Percentiles rank a stretch among this genome's conserved stretches.
These are phyloP conservation scores for Pontoporia blainvillei DNA, from an alignment of 2,113 vertebrate genomes.

Conservation along the genomic window DNA sequence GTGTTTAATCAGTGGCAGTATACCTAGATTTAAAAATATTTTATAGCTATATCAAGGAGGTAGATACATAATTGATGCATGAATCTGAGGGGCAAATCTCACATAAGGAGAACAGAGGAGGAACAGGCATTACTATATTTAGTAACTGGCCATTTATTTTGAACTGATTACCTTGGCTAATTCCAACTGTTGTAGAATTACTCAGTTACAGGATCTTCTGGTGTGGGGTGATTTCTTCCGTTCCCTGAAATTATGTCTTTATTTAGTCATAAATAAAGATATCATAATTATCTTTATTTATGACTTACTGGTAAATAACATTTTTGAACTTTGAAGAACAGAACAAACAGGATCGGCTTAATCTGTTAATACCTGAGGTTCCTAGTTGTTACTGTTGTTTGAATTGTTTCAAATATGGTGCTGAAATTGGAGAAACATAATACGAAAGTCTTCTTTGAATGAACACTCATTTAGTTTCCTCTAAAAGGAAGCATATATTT, in stretches of 20 bases:
- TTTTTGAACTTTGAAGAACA: background rate
- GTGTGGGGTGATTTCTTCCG: background rate
- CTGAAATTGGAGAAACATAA: background rate
- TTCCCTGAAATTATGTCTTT: background rate
- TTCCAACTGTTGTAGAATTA: background rate
- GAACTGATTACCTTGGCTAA: background rate
- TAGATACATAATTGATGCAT: background rate
- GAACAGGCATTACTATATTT: background rate
- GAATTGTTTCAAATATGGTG: background rate
- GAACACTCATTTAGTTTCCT: background rate
- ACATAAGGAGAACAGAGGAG: background rate
- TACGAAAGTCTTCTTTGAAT: background rate
- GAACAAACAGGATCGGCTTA: background rate
- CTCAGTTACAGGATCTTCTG: background rate
- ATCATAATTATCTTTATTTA: background rate
- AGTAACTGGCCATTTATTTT: background rate
- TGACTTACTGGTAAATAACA: background rate
- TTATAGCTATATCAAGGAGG: background rate
- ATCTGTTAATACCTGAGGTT: background rate
- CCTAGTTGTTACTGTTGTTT: background rate
- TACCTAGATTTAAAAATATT: background rate
- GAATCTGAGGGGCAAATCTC: background rate
- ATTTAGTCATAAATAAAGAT: no score
- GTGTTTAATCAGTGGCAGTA: background rate
- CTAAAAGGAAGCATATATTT: background rate